A percentile compares a stretch with the other conserved stretches of the same genome.
These are phyloP conservation scores for Cyphomyrus discorhynchus DNA, from an alignment of 2,113 vertebrate species.

Conservation along the genomic window DNA sequence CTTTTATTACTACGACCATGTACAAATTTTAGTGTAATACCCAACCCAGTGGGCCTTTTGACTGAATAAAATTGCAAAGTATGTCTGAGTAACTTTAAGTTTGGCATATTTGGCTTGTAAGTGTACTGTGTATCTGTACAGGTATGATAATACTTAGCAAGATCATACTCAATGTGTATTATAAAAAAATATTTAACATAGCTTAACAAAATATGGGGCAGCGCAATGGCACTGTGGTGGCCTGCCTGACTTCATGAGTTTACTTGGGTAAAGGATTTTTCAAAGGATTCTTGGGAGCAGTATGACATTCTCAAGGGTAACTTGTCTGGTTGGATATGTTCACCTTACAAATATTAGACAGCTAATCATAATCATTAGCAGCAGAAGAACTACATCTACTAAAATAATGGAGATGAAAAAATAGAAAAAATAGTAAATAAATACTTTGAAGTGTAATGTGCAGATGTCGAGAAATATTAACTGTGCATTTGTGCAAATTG, in stretches of 20 bases:
- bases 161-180: not conserved
- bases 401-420: not conserved
- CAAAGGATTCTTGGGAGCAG: not conserved
- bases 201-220: not conserved
- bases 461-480: too few relatives aligned
- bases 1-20: not conserved
- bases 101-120: not conserved
- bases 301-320: not conserved
- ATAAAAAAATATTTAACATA: not conserved
- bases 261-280: not conserved
- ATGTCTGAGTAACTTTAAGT: not conserved
- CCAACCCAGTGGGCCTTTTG: not conserved
- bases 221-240: not conserved
- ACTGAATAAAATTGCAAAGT: not conserved
- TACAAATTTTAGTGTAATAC: not conserved
- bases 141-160: not conserved
- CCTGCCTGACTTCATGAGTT: not conserved
- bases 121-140: not conserved
- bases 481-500: too few relatives aligned
- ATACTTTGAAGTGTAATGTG: too few relatives aligned
- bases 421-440: too few relatives aligned
- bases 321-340: not conserved
- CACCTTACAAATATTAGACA: not conserved
- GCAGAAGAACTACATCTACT: not conserved
- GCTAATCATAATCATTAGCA: not conserved